A percentile compares a stretch with the other conserved stretches of the same genome.
Conservation (phyloP, 92 coral and sea anemone genomes). For the Desmophyllum pertusum region DNA sequence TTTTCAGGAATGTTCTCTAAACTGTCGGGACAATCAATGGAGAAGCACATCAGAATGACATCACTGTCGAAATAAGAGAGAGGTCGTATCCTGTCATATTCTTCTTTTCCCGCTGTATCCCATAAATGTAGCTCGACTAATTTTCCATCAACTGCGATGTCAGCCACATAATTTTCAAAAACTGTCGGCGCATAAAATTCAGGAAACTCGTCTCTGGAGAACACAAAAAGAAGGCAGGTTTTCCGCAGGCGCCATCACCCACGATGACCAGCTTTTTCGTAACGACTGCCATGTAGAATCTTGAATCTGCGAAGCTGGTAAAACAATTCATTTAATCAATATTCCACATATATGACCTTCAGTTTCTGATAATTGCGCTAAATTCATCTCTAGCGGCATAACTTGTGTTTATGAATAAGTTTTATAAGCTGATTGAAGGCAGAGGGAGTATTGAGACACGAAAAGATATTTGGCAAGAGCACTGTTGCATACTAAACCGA, state of each 20-base stretch:
- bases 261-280: constrained; percentile 90
- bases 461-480: too few relatives aligned
- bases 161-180: constrained; percentile 88
- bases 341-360: too few relatives aligned
- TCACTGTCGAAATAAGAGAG: constrained; percentile 92
- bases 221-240: constrained; percentile 91
- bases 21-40: constrained; percentile 96
- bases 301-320: constrained; percentile 23
- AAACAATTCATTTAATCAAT: too few relatives aligned
- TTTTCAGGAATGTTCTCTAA: constrained; percentile 93
- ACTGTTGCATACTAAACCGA: too few relatives aligned
- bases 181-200: constrained; percentile 93
- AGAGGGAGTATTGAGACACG: too few relatives aligned
- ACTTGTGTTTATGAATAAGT: too few relatives aligned
- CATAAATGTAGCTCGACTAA: constrained; percentile 89
- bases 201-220: constrained; percentile 91
- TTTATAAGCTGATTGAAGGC: too few relatives aligned
- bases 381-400: too few relatives aligned
- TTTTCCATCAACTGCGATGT: constrained; percentile 84
- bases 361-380: too few relatives aligned
- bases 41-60: constrained; percentile 95
- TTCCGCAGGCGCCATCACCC: constrained; percentile 98
- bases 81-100: constrained; percentile 92
- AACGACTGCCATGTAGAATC: constrained; percentile 73
- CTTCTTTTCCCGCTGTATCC: constrained; percentile 98